Percentiles rank a stretch among this genome's conserved stretches.
phyloP scores from a whole-genome alignment of 2,888 invertebrate genomes.

The Epirrhoe tristata region DNA sequence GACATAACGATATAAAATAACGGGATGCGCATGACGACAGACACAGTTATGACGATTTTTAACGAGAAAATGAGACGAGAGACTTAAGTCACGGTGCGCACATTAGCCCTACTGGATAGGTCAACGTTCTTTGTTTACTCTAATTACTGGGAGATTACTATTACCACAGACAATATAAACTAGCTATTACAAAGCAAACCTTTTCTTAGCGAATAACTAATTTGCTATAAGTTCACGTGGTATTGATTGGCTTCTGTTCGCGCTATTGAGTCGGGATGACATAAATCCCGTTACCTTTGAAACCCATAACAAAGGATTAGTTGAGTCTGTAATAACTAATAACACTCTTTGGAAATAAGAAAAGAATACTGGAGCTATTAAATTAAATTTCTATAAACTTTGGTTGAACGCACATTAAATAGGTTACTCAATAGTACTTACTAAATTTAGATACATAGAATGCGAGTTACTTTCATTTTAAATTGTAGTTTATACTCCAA shows the following conservation, averaged over 20 bases:
- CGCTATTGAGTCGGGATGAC: slow-evolving; percentile 59
- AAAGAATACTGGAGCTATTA: not conserved
- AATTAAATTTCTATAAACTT: too few species aligned
- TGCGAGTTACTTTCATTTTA: too few species aligned
- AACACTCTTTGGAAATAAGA: not conserved
- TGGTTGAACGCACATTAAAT: too few species aligned
- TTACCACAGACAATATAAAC: too few species aligned
- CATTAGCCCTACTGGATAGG: not conserved
- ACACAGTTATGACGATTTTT: too few species aligned
- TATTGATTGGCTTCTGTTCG: slow-evolving; percentile 53
- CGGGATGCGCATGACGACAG: too few species aligned
- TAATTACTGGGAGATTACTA: not conserved
- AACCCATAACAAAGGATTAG: slow-evolving; percentile 75
- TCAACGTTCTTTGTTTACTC: not conserved
- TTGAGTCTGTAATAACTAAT: slow-evolving; percentile 54
- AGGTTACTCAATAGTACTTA: too few species aligned
- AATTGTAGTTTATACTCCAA: too few species aligned
- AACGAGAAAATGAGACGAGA: too few species aligned
- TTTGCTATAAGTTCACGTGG: slow-evolving; percentile 15
- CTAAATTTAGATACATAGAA: not conserved
- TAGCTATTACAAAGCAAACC: not conserved
- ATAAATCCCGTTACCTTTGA: slow-evolving; percentile 63
- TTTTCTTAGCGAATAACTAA: slow-evolving; percentile 30
- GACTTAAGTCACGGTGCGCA: too few species aligned
- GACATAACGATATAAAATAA: too few species aligned